phyloP scores from a whole-genome alignment of 2,888 invertebrate genomes.

The Tenthredo mesomela region DNA sequence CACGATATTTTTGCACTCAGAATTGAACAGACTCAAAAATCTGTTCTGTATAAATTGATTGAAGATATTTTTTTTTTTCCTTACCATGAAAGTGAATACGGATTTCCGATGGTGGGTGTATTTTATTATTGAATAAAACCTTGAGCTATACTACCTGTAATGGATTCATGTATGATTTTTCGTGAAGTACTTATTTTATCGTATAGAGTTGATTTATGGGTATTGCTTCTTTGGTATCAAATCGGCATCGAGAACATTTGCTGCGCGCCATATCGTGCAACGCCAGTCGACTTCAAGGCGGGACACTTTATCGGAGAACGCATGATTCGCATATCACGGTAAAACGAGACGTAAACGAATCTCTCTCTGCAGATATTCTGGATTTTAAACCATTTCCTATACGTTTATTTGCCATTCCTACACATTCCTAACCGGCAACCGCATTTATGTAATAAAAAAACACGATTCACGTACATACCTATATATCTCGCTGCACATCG shows the following conservation, averaged over 20 bases:
- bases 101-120: not conserved
- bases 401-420: not conserved
- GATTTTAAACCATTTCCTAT: not conserved
- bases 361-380: not conserved
- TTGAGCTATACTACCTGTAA: not conserved
- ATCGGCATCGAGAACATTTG: conserved; percentile 48
- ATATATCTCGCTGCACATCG: too few relatives aligned
- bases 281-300: not conserved
- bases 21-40: too few relatives aligned
- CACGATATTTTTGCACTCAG: too few relatives aligned
- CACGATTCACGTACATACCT: too few relatives aligned
- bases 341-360: conserved; percentile 28
- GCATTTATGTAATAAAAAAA: not conserved
- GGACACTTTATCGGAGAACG: conserved; percentile 46
- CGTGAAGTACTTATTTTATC: conserved; percentile 26
- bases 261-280: not conserved
- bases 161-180: not conserved
- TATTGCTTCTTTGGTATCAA: conserved; percentile 46
- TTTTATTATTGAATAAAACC: not conserved
- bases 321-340: conserved; percentile 49
- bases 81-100: not conserved
- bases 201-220: conserved; percentile 51
- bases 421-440: not conserved
- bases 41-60: not conserved
- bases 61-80: not conserved